Evolutionary conservation across 2,797 vertebrate genomes (phyloP).

Genomic region (Taeniopygia guttata): DNA sequence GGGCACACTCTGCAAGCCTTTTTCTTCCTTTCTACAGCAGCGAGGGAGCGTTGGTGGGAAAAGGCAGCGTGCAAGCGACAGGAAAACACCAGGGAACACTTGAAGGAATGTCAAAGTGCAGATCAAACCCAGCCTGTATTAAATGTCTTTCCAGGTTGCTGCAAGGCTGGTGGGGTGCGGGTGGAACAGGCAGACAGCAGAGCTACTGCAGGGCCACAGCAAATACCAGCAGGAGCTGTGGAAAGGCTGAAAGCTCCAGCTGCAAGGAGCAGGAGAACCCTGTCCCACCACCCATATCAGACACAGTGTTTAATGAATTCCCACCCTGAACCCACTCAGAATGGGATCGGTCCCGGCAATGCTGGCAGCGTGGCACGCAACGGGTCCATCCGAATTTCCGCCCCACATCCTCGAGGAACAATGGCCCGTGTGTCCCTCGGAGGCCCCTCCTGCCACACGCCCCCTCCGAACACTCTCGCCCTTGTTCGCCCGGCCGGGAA

Average conservation of each 20-base stretch:
- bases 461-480: background rate
- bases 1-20: background rate
- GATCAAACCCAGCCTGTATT: background rate
- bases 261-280: background rate
- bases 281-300: background rate
- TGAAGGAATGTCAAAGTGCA: background rate
- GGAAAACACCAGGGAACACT: conserved; percentile 27
- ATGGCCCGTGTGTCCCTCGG: conserved; percentile 42
- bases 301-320: rapidly evolving
- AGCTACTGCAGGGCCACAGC: background rate
- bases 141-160: background rate
- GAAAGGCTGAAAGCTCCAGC: background rate
- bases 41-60: background rate
- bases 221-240: background rate
- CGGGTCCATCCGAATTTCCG: background rate
- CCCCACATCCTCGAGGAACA: conserved; percentile 1
- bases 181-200: background rate
- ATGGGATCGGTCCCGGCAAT: background rate
- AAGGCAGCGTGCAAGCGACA: background rate
- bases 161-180: background rate
- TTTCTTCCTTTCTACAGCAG: background rate
- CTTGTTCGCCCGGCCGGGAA: conserved; percentile 39
- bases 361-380: background rate
- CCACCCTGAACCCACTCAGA: background rate
- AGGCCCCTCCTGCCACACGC: conserved; percentile 33